Conservation (phyloP, 2,113 vertebrate species). For the Trogon surrucura region DNA sequence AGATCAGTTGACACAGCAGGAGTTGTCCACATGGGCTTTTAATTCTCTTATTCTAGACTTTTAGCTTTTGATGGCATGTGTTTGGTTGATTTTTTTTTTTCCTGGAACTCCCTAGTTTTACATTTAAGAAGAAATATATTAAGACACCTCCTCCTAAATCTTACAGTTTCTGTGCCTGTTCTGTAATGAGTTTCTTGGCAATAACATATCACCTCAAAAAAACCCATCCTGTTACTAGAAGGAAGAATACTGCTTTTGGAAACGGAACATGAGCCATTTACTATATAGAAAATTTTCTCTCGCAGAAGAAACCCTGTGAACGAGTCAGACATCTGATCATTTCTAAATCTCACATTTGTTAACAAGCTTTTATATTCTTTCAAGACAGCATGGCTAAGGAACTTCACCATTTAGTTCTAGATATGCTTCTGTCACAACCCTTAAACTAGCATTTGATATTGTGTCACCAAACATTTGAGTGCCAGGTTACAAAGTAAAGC, state of each 20-base stretch:
- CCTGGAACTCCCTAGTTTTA: neutral
- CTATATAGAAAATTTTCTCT: neutral
- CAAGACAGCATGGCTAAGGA: neutral
- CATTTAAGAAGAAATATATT: neutral
- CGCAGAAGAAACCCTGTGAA: neutral
- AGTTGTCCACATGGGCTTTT: neutral
- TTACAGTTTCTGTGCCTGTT: neutral
- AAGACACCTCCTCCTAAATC: neutral
- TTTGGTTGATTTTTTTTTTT: too few species aligned
- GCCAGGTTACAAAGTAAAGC: neutral
- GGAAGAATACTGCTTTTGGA: neutral
- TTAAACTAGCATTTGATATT: neutral
- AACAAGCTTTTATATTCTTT: neutral
- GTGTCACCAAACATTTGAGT: neutral
- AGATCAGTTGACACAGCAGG: neutral
- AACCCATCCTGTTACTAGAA: neutral
- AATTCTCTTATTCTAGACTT: neutral
- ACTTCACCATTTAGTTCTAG: neutral
- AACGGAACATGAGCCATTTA: neutral
- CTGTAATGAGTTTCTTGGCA: neutral
- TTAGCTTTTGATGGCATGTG: neutral
- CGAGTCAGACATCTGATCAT: neutral
- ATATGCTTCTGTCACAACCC: neutral
- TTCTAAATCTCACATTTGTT: neutral
- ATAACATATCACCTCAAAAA: neutral